phyloP scores from a whole-genome alignment of 2,113 vertebrate genomes.

The Actenoides hombroni region DNA sequence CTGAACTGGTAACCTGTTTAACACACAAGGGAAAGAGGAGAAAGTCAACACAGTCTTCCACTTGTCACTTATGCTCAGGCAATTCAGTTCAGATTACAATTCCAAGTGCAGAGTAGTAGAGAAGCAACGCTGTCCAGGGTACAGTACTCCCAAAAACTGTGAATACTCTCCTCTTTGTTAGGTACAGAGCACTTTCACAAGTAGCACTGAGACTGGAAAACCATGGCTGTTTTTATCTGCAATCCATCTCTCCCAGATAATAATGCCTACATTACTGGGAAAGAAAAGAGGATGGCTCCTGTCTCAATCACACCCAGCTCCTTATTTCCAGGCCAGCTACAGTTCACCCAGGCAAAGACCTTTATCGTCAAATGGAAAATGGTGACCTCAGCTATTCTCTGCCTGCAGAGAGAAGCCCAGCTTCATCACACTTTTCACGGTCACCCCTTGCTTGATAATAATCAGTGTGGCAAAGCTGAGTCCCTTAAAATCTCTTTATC shows the following conservation, averaged over 20 bases:
- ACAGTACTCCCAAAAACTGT: not conserved
- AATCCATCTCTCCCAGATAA: not conserved
- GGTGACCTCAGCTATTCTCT: not conserved
- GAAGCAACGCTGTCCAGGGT: not conserved
- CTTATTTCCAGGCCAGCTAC: not conserved
- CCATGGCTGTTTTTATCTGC: not conserved
- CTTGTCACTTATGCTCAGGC: not conserved
- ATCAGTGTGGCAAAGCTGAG: not conserved
- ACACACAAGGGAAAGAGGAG: not conserved
- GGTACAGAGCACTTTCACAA: not conserved
- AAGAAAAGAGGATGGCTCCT: not conserved
- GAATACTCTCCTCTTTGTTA: not conserved
- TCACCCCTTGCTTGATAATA: not conserved
- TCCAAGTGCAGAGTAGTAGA: not conserved
- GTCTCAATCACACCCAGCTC: not conserved
- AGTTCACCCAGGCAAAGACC: not conserved
- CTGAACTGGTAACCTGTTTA: not conserved
- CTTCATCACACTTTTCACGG: not conserved
- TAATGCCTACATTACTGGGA: not conserved
- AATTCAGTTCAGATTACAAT: not conserved
- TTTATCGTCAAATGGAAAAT: not conserved
- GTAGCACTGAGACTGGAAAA: not conserved
- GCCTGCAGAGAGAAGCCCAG: not conserved
- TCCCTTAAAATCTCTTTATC: not conserved
- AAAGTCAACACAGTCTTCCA: not conserved